Base-by-base conservation (phyloP, 35 echinoderm and acorn worm genomes). In the Stichopus chloronotus region DNA sequence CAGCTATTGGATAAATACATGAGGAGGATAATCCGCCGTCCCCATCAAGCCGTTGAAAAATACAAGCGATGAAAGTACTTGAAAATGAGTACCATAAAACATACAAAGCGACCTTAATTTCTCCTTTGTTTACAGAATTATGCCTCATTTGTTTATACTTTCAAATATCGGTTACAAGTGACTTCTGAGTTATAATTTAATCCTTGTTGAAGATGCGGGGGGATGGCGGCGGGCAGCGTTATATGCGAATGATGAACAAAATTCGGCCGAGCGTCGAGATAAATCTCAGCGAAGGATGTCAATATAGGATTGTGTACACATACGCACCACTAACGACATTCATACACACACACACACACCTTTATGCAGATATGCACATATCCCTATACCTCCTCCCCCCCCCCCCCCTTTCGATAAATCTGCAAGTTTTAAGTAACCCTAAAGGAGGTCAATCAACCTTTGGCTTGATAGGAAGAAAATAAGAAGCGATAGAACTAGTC, bases 71-170 rank as follows among this genome's bases (percentile, higher is more conserved):
- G 57, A 85, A 85, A 85, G 82, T 85, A 85, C 82, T 85, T 85
- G 17, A 85, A 85, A 85, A 53, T 85, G 82, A 58, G 58, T 53
- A 85, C 24, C 82, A 58, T 23, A 58, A 85, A 57, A 25, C 82
- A 85, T 58, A 85, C 82, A 85, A 85, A 85, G 82, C 17, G 55
- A 58, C n/a, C 57, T 85, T 85, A 85, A 85, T 85, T 58, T 58
- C 82, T 85, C 82, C 13, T 58, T 85, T 85, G 82, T 85, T 85
- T 85, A 85, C 55, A 85, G 82, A 23, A 85, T 85, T 58, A 85
- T 85, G 82, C 82, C 82, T 85, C 82, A 85, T 85, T 85, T 85
- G 82, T 85, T 85, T 85, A 85, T 85, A 56, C 57, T 58, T 20
- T 58, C 23, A 22, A 58, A 59, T 85, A 85, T 85, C 82, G 82